phyloP scores from a whole-genome alignment of 2,888 invertebrate genomes.

The Lucinisca nassula region DNA sequence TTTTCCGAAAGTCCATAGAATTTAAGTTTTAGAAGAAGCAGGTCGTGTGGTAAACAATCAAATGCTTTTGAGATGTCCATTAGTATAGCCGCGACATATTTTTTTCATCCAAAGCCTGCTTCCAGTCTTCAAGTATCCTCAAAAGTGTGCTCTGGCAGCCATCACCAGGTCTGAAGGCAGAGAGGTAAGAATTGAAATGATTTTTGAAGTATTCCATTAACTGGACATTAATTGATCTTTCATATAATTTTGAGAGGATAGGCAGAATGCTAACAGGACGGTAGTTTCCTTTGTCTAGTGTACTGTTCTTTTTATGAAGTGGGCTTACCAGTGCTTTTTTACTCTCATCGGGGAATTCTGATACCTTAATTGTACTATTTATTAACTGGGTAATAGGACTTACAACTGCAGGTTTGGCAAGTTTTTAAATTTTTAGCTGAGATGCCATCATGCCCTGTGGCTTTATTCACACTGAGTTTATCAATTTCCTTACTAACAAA shows the following conservation, averaged over 20 bases:
- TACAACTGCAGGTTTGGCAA: not conserved
- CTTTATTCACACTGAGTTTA: too few relatives aligned
- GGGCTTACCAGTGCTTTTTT: not conserved
- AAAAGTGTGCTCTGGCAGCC: not conserved
- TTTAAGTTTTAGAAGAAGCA: not conserved
- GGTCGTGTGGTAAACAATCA: not conserved
- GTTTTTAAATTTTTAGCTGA: not conserved
- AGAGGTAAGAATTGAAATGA: not conserved
- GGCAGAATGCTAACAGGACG: not conserved
- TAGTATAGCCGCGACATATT: too few relatives aligned
- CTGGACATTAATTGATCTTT: not conserved
- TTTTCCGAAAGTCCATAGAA: too few relatives aligned
- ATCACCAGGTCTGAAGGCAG: not conserved
- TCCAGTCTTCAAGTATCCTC: too few relatives aligned
- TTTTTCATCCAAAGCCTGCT: too few relatives aligned
- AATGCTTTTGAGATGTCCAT: too few relatives aligned
- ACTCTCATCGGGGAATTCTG: not conserved
- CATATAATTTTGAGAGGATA: not conserved
- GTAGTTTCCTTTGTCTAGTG: not conserved
- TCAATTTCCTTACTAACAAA: too few relatives aligned
- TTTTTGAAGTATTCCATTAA: too few relatives aligned
- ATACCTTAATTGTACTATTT: not conserved
- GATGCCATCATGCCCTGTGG: slow-evolving; percentile 5
- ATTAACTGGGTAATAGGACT: not conserved
- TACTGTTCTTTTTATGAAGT: not conserved